A percentile compares a stretch with the other conserved stretches of the same genome.
Conservation (phyloP, 2,113 vertebrate species). For the Calyptomena viridis region DNA sequence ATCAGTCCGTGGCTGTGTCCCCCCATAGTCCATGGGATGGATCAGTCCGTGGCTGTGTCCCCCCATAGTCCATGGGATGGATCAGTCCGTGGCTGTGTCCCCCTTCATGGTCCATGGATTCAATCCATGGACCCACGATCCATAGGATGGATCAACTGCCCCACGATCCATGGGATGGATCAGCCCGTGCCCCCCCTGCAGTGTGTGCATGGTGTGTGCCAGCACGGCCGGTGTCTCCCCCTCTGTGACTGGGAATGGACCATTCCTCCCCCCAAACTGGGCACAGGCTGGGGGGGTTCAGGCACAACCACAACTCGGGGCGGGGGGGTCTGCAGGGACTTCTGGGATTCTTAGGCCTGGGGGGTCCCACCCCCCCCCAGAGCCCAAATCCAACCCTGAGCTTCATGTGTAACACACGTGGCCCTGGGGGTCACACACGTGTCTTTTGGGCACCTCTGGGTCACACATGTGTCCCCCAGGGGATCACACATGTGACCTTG, state of each 20-base stretch:
- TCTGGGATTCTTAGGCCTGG: too few relatives aligned
- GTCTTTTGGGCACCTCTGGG: background rate
- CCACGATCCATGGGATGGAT: background rate
- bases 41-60: background rate
- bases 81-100: rapidly evolving
- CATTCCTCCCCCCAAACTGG: background rate
- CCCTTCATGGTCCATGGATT: background rate
- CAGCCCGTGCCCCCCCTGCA: background rate
- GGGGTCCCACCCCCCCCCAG: background rate
- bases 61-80: background rate
- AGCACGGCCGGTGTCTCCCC: background rate
- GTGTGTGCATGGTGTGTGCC: conserved; percentile 42
- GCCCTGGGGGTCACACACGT: background rate
- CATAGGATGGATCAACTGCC: background rate
- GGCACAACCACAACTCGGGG: background rate
- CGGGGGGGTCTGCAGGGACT: background rate
- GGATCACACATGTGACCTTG: too few relatives aligned
- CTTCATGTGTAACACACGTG: background rate
- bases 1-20: rapidly evolving
- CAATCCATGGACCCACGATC: rapidly evolving
- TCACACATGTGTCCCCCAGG: background rate
- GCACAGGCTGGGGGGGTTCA: background rate
- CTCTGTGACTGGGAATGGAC: background rate
- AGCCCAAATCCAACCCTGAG: background rate
- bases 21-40: rapidly evolving